Evolutionary conservation across 1,140 invertebrate species (phyloP).

Genomic region (Cylas formicarius): DNA sequence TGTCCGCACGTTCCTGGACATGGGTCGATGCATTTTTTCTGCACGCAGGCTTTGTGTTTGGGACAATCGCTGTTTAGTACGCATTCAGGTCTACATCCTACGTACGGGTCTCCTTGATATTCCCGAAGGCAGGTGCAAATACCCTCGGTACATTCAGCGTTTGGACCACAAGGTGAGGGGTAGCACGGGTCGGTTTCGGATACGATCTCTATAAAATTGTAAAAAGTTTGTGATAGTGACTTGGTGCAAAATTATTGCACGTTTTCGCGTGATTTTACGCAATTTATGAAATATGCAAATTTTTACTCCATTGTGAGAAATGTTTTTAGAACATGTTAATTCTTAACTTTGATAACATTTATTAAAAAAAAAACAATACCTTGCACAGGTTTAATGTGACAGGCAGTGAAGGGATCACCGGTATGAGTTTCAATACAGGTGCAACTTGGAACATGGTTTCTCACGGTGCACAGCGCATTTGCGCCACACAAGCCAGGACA

Average conservation of each 20-base stretch:
- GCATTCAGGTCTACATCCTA: conserved; percentile 62
- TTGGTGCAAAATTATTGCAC: too few species aligned
- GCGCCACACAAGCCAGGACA: conserved; percentile 66
- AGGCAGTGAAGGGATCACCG: conserved; percentile 63
- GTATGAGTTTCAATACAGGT: conserved; percentile 55
- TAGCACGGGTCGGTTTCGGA: conserved; percentile 53
- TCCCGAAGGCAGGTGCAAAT: conserved; percentile 44
- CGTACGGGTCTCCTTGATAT: conserved; percentile 47
- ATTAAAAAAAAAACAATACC: too few species aligned
- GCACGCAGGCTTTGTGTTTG: conserved; percentile 56
- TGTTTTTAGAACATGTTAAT: too few species aligned
- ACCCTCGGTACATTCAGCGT: conserved; percentile 53
- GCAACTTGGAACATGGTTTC: conserved; percentile 69
- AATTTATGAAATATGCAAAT: too few species aligned
- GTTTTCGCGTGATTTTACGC: too few species aligned
- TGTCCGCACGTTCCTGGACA: conserved; percentile 64
- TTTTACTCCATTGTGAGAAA: too few species aligned
- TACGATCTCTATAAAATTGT: conserved; percentile 22
- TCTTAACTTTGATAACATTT: too few species aligned
- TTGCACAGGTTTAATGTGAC: conserved; percentile 50
- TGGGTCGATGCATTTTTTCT: conserved; percentile 65
- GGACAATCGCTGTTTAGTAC: conserved; percentile 60
- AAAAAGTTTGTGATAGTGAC: too few species aligned
- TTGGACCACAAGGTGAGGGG: conserved; percentile 64
- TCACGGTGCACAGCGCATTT: conserved; percentile 62